Evolutionary conservation across 2,888 invertebrate genomes (phyloP).

Genomic region (Prosapia bicincta): DNA sequence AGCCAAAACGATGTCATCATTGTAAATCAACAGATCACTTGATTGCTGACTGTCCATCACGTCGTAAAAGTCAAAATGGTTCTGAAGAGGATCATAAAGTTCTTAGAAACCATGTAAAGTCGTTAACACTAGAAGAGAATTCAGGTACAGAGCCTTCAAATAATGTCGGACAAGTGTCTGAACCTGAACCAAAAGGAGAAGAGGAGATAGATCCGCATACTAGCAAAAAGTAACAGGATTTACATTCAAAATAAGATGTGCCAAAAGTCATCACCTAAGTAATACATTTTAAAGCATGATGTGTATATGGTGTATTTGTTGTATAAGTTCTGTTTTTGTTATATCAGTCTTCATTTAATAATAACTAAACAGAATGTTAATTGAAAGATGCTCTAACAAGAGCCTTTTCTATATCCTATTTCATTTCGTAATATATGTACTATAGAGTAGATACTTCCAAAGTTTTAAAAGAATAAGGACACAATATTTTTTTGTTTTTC

Average conservation of each 20-base stretch:
- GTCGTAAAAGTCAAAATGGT: conserved; percentile 29
- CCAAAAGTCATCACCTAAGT: not conserved
- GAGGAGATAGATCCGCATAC: not conserved
- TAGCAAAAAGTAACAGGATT: not conserved
- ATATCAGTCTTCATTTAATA: too few relatives aligned
- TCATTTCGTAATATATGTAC: too few relatives aligned
- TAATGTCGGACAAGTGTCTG: not conserved
- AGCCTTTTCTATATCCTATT: too few relatives aligned
- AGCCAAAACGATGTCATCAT: conserved; percentile 87
- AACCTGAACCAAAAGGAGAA: not conserved
- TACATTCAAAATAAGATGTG: not conserved
- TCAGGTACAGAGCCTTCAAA: not conserved
- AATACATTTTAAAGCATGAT: not conserved
- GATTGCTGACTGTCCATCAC: conserved; percentile 80
- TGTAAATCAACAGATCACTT: conserved; percentile 87
- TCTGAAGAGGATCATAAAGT: conserved; percentile 12
- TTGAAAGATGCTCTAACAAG: too few relatives aligned
- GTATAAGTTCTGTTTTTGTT: too few relatives aligned
- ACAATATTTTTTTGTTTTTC: too few relatives aligned
- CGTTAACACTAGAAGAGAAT: not conserved
- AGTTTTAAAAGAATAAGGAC: too few relatives aligned
- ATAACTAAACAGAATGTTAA: too few relatives aligned
- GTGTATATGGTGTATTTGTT: too few relatives aligned
- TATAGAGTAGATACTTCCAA: too few relatives aligned
- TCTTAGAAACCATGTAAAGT: not conserved